A percentile compares a stretch with the other conserved stretches of the same genome.
phyloP scores from a whole-genome alignment of 2,113 vertebrate species.

The Mobula birostris region DNA sequence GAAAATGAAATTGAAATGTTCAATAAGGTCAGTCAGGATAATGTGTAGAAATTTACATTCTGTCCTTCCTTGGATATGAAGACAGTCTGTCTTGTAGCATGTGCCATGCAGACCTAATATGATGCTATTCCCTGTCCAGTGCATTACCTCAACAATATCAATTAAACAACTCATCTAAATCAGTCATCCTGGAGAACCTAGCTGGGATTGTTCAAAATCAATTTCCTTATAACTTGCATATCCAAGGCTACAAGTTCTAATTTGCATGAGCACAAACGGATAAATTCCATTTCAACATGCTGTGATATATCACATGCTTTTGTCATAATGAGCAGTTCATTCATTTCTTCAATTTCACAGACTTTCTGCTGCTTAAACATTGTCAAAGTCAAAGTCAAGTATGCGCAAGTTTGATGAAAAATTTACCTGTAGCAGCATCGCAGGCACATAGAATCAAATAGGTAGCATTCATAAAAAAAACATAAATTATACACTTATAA shows the following conservation, averaged over 20 bases:
- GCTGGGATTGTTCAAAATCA: not conserved
- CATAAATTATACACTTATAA: too few relatives aligned
- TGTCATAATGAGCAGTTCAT: not conserved
- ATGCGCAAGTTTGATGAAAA: too few relatives aligned
- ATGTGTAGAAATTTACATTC: not conserved
- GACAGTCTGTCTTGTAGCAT: not conserved
- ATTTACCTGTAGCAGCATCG: too few relatives aligned
- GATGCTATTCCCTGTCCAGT: not conserved
- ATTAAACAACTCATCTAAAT: not conserved
- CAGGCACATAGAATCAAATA: too few relatives aligned
- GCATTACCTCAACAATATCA: not conserved
- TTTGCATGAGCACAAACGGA: too few relatives aligned
- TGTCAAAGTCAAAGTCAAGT: too few relatives aligned
- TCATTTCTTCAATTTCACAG: not conserved
- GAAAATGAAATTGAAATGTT: constrained; percentile 17
- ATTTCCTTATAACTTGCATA: not conserved
- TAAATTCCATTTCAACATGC: not conserved
- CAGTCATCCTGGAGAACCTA: not conserved
- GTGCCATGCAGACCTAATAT: not conserved
- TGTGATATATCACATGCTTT: not conserved
- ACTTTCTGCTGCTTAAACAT: not conserved
- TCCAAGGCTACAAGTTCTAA: not conserved
- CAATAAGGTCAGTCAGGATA: not conserved
- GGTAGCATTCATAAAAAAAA: too few relatives aligned
- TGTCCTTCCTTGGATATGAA: not conserved